Conservation (phyloP, 1,140 invertebrate species). For the Chironomus tepperi region DNA sequence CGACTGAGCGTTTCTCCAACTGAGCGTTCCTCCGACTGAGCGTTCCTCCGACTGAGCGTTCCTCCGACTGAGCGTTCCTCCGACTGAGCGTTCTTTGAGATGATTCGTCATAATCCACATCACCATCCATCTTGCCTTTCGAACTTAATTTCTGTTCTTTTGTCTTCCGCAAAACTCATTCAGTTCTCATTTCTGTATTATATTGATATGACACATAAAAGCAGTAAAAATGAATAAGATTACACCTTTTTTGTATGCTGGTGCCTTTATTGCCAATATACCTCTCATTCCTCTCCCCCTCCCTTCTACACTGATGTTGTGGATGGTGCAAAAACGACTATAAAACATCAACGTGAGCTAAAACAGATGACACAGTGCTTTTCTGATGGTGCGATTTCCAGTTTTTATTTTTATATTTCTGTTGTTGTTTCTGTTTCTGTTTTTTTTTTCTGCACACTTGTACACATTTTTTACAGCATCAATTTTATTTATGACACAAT, state of each 20-base stretch:
- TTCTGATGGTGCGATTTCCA: not conserved
- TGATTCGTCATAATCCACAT: too few relatives aligned
- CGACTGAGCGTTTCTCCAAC: too few relatives aligned
- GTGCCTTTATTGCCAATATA: not conserved
- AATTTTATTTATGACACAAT: slow-evolving; percentile 10
- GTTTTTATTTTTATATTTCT: not conserved
- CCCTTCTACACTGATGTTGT: too few relatives aligned
- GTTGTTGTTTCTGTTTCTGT: not conserved
- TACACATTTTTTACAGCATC: slow-evolving; percentile 4
- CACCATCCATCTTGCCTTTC: too few relatives aligned
- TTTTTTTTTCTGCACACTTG: not conserved
- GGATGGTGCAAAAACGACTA: not conserved
- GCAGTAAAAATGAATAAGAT: not conserved
- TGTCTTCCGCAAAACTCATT: too few relatives aligned
- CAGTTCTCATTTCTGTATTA: not conserved
- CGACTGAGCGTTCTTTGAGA: too few relatives aligned
- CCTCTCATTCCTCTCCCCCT: not conserved
- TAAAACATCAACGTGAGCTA: slow-evolving; percentile 2
- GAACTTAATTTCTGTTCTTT: too few relatives aligned
- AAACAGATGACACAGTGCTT: slow-evolving; percentile 7
- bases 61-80: too few relatives aligned
- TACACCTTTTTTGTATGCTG: not conserved
- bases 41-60: too few relatives aligned
- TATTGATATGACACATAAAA: not conserved
- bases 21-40: too few relatives aligned